Evolutionary conservation across 2,797 vertebrate genomes (phyloP).

Genomic region (Melanotaenia boesemani): DNA sequence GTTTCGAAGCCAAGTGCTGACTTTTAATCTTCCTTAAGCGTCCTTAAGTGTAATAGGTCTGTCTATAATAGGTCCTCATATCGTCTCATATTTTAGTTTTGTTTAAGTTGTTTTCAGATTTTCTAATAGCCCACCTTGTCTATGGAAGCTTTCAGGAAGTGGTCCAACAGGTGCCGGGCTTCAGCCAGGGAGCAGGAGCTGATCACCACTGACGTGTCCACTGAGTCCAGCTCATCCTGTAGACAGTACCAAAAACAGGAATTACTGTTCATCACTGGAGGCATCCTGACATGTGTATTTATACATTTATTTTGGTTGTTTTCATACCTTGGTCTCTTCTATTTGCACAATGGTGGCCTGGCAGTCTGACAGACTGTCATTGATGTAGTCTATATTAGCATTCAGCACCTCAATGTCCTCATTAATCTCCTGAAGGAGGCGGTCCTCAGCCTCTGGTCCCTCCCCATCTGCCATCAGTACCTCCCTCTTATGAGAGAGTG

Average conservation of each 20-base stretch:
- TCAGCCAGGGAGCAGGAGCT: slow-evolving; percentile 97
- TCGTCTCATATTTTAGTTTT: background rate
- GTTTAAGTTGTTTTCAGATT: background rate
- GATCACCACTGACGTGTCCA: slow-evolving; percentile 97
- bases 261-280: background rate
- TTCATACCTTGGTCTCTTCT: slow-evolving; percentile 94
- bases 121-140: slow-evolving; percentile 86
- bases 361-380: slow-evolving; percentile 95
- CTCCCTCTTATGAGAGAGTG: slow-evolving; percentile 86
- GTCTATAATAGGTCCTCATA: background rate
- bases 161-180: slow-evolving; percentile 94
- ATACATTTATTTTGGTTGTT: background rate
- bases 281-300: background rate
- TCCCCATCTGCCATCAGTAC: slow-evolving; percentile 84
- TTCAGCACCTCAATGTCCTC: slow-evolving; percentile 96
- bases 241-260: slow-evolving; percentile 11
- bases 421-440: slow-evolving; percentile 91
- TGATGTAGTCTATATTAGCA: slow-evolving; percentile 98
- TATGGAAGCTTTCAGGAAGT: slow-evolving; percentile 96
- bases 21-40: no score
- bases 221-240: slow-evolving; percentile 96
- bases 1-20: no score
- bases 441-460: slow-evolving; percentile 88
- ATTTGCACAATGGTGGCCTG: slow-evolving; percentile 98
- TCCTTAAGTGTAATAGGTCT: background rate